Base-by-base conservation (phyloP, 2,797 vertebrate species). In the Galago senegalensis region DNA sequence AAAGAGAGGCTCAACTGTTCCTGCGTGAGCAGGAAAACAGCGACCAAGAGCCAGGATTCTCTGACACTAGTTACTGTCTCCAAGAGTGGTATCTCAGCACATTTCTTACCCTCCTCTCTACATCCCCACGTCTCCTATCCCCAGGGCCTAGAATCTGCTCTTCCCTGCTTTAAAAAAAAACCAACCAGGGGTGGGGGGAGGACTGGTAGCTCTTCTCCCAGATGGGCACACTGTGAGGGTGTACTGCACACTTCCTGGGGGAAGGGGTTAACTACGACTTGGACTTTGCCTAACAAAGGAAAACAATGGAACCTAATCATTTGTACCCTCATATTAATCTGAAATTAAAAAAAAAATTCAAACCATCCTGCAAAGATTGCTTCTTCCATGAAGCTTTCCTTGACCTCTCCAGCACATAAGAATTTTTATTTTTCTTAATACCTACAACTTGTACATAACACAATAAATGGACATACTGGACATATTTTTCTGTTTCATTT, bases 111-210 rank as follows among this genome's bases (percentile, higher is more conserved):
- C 14, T 84, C 67, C 40, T 80, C 16, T 79, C 79, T 77, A 53
- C 3, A 60, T 29, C n/a, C 20, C 14, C 31, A 11, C 20, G 58
- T 73, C 53, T 83, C 40, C 31, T 23, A 53, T 46, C 4, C 17
- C 27, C 11, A 60, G 6, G 16, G 34, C 53, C 72, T 34, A 27
- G 70, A 72, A 76, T 23, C 72, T 53, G 46, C 61, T 93, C 49
- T 69, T 91, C 40, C 83, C 67, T 53, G 58, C n/a, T 82, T 97
- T 63, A 76, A 80, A 93, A 87, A 79, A 14, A 49, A 49, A 34
- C 34, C 34, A 34, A 34, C 34, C 34, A 34, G 37, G 31, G 5
- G 12, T 37, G 40, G 21, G 70, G 4, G 21, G 70, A 72, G 37
- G 21, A 72, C 29, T 49, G 49, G 49, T 14, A 16, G 49, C 49